Evolutionary conservation across 2,888 invertebrate species (phyloP), one percentile per base, ranked within the genome.

Genomic region (Drosophila anceps): DNA sequence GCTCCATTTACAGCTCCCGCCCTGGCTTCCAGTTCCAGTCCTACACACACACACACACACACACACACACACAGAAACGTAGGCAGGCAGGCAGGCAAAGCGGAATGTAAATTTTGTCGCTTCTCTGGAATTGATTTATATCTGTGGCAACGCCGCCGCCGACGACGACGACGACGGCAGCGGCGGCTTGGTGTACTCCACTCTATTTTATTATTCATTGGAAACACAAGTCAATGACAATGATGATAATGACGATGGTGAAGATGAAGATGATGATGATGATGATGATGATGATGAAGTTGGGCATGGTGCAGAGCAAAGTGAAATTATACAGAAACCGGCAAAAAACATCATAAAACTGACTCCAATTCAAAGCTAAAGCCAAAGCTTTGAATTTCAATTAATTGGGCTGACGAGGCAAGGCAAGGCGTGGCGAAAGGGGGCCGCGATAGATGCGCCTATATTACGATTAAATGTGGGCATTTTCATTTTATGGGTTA

Each of bases 51-150:
- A 46, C 35, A 43, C 29, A 57, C 50, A 39, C 44, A 43, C 9
- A 55, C 59, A 58, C 59, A 46, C 39, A 43, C 29, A 57, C 50
- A 39, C 44, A 43, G 6, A n/a, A n/a, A n/a, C n/a, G n/a, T n/a
- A n/a, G n/a, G n/a, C n/a, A n/a, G n/a, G 51, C 59, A 58, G 55
- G 69, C 68, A 72, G 67, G 71, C 71, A 78, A 88, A 76, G 67
- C 69, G 88, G 83, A 84, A 84, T 84, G 90, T 84, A 84, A 84
- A 84, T 84, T 84, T 84, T 84, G 84, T 84, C 90, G 84, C 90
- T 84, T 84, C 84, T 70, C 90, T 74, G 84, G 84, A 84, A 84
- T 89, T 84, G 84, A 89, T 84, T 84, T 84, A 84, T 84, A 84
- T 84, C 84, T 82, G 88, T 60, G 51, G 86, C 74, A 77, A 29